Base-by-base conservation (phyloP, 2,797 vertebrate genomes). In the Anas acuta region DNA sequence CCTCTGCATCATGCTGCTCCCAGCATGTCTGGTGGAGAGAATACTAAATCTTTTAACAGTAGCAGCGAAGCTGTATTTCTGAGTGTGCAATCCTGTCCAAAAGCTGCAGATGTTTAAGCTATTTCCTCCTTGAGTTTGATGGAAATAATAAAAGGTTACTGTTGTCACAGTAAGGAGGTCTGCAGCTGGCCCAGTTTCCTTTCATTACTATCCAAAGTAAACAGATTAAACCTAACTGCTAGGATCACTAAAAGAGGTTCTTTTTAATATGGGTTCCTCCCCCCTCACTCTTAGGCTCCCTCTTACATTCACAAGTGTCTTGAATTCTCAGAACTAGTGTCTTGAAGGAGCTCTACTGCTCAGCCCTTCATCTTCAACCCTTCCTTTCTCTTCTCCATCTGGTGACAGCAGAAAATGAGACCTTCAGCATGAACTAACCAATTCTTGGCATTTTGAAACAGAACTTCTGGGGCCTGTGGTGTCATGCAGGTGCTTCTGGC, bases 131-230 rank as follows among this genome's bases (percentile, higher is more conserved):
- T 14, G 91, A 97, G 97, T 96, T 97, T 96, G 97, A 98, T 97
- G 97, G 96, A 97, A 96, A 97, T 97, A 97, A 98, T 97, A 98
- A 97, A 98, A 97, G 97, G 97, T 97, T 97, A 97, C 95, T 97
- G 97, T 96, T 97, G 97, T 97, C 98, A 97, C 97, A 98, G 97
- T 97, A 95, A 98, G 97, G 97, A 98, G 97, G 97, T 95, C 97
- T 97, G 96, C 98, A 98, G 97, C 97, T 98, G 97, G 97, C 93
- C 84, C 95, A 78, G 95, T 95, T 98, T 98, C 98, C 97, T 98
- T 98, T 98, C 96, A 97, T 97, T 97, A 92, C 95, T 57, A 94
- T 97, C 97, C 98, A 98, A 97, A 89, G 92, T 97, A 98, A 98
- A 98, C 96, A 98, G 97, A 98, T 97, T 97, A 98, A 98, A 96